These are phyloP conservation scores for Ceratothoa steindachneri DNA, from an alignment of 2,888 invertebrate species.

Conservation along the genomic window DNA sequence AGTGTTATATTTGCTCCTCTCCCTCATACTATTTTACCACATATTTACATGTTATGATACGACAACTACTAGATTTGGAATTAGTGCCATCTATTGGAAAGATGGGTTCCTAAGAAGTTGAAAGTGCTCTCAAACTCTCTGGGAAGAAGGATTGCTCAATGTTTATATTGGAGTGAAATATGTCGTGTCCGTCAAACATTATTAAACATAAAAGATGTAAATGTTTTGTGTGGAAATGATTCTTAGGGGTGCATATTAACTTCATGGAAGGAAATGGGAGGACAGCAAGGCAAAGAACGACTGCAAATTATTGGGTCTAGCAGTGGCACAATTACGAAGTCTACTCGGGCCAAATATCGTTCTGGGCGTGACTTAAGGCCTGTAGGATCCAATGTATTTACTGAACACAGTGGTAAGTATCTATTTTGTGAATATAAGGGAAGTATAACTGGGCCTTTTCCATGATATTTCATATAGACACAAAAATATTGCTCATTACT, in stretches of 20 bases:
- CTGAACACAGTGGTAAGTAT: constrained; percentile 85
- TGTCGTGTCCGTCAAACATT: background rate
- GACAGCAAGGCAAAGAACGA: constrained; percentile 84
- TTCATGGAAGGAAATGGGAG: constrained; percentile 64
- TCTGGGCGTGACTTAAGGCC: constrained; percentile 65
- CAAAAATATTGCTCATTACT: too few species aligned
- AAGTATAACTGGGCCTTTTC: too few species aligned
- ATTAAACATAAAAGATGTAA: background rate
- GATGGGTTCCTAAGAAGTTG: background rate
- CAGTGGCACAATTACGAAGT: constrained; percentile 34
- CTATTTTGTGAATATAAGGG: too few species aligned
- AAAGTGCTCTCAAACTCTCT: background rate
- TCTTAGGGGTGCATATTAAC: background rate
- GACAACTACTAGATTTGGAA: background rate
- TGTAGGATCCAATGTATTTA: constrained; percentile 85
- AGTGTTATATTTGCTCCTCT: background rate
- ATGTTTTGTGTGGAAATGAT: background rate
- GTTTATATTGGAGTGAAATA: background rate
- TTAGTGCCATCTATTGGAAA: constrained; percentile 9
- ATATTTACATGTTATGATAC: background rate
- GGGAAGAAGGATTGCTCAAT: background rate
- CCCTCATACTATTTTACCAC: background rate
- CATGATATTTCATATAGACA: background rate
- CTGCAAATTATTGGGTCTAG: constrained; percentile 43
- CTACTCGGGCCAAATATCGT: constrained; percentile 49